Evolutionary conservation across 2,113 vertebrate species (phyloP), one percentile per base, ranked within the genome.

Genomic region (Rattus rattus): DNA sequence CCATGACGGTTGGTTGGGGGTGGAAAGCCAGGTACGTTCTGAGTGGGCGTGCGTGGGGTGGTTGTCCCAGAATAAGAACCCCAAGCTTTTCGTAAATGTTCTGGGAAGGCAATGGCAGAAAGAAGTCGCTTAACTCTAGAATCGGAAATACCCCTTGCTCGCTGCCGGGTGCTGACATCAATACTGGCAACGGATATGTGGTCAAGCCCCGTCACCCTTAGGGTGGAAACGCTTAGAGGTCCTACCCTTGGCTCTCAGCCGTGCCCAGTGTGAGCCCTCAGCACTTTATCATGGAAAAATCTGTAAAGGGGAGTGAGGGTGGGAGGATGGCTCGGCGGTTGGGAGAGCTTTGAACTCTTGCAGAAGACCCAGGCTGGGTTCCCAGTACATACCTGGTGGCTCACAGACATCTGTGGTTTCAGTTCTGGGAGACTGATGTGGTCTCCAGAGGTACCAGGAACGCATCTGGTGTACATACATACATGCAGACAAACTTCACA

Each of bases 181-280:
- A 39, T 26, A 26, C 19, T 33, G 30, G 73, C 54, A 76, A 12
- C 11, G 88, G 65, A 16, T 24, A 33, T 12, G 2, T 77, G 65
- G 80, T 59, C 24, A 76, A 86, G 72, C 3, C 59, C 90, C 36
- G 33, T 11, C 12, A 28, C 20, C n/a, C 39, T 17, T 17, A 83
- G 75, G 8, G 20, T 5, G 4, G 33, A 22, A 16, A 56, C 56
- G 88, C 39, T 13, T 14, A 17, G 36, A 36, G 33, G 69, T 8
- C 2, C 39, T 26, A 75, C 47, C 8, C 24, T 43, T 59, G 47
- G 36, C 69, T 20, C 49, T 56, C 13, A 65, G 28, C 9, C 22
- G 65, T 1, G 13, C 20, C 63, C 39, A 22, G 1, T 0, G 0
- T 17, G 17, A 54, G 14, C n/a, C 16, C 17, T 47, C 9, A 67